These are phyloP conservation scores for Chironomus riparius DNA, from an alignment of 2,888 invertebrate genomes.

Conservation along the genomic window DNA sequence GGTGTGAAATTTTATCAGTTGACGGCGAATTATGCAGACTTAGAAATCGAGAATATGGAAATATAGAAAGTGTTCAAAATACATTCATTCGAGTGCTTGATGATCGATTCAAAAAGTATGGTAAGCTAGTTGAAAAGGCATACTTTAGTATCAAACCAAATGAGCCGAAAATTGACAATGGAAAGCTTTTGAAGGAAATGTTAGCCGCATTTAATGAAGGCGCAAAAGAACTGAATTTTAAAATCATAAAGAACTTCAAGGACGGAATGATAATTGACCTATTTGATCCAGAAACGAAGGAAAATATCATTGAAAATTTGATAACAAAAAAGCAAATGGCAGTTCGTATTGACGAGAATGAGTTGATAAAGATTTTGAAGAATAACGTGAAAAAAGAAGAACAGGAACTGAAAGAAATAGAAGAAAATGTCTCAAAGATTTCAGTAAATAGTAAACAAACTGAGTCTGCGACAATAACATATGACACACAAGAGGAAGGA, in stretches of 20 bases:
- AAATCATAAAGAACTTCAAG: conserved; percentile 35
- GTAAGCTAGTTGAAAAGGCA: conserved; percentile 37
- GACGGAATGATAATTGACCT: conserved; percentile 37
- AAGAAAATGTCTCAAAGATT: background rate
- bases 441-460: no score
- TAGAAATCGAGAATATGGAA: conserved; percentile 60
- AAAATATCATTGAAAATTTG: conserved; percentile 34
- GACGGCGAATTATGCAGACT: conserved; percentile 43
- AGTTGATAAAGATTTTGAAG: conserved; percentile 37
- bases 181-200: conserved; percentile 31
- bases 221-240: conserved; percentile 34
- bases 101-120: conserved; percentile 40
- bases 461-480: no score
- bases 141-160: conserved; percentile 36
- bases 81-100: conserved; percentile 46
- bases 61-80: conserved; percentile 48
- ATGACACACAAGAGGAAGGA: no score
- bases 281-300: conserved; percentile 29
- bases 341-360: conserved; percentile 33
- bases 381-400: conserved; percentile 32
- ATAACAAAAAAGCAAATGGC: conserved; percentile 34
- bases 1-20: conserved; percentile 46
- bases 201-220: conserved; percentile 31
- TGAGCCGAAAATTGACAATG: conserved; percentile 28
- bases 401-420: background rate